Percentiles rank a stretch among this genome's conserved stretches.
These are phyloP conservation scores for Drosophila burlai DNA, from an alignment of 1,140 invertebrate species.

Conservation along the genomic window DNA sequence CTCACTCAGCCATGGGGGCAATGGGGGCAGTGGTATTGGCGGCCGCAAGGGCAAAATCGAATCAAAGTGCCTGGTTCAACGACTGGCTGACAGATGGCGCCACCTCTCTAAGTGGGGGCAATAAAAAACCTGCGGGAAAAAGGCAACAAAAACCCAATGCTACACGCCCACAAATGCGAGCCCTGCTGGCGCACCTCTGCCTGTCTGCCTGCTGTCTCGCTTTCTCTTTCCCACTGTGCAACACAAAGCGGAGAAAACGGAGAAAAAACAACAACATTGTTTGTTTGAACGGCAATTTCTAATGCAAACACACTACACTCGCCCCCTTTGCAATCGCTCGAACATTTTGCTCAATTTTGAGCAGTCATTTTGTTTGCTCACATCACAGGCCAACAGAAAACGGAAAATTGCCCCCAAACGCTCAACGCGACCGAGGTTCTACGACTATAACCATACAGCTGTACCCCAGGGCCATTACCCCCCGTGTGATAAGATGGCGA, in stretches of 20 bases:
- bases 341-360: slow-evolving; percentile 82
- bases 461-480: slow-evolving; percentile 12
- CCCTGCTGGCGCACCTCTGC: slow-evolving; percentile 37
- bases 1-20: slow-evolving; percentile 6
- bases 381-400: slow-evolving; percentile 82
- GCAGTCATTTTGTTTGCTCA: slow-evolving; percentile 85
- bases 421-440: slow-evolving; percentile 31
- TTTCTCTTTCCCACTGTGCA: slow-evolving; percentile 21
- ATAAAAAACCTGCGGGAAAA: slow-evolving; percentile 43
- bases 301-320: slow-evolving; percentile 47
- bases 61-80: slow-evolving; percentile 19
- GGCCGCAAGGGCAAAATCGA: slow-evolving; percentile 38
- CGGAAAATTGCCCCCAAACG: slow-evolving; percentile 58
- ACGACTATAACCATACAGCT: slow-evolving; percentile 26
- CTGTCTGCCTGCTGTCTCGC: slow-evolving; percentile 23
- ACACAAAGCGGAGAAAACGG: slow-evolving; percentile 25
- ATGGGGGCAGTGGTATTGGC: background rate
- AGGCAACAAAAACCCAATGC: slow-evolving; percentile 46
- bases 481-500: slow-evolving; percentile 36
- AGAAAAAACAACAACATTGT: slow-evolving; percentile 41
- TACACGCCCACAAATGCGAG: slow-evolving; percentile 58
- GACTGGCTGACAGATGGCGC: slow-evolving; percentile 56
- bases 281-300: slow-evolving; percentile 57
- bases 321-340: slow-evolving; percentile 64
- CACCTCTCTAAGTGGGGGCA: slow-evolving; percentile 33